Base-by-base conservation (phyloP, 2,797 vertebrate genomes). In the Eremophila alpestris region DNA sequence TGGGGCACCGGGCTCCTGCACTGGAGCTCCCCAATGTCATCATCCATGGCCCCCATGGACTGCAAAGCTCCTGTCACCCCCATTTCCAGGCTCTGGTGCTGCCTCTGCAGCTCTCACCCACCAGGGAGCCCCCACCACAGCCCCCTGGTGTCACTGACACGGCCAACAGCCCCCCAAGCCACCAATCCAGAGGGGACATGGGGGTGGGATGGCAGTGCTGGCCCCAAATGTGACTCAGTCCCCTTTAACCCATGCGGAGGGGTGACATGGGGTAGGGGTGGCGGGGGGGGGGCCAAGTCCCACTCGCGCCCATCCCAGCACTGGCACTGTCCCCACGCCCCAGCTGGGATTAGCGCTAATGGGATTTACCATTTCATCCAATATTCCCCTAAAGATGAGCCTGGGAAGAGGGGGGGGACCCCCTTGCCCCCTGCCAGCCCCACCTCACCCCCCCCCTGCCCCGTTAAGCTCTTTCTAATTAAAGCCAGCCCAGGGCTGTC, bases 351-450 rank as follows among this genome's bases (percentile, higher is more conserved):
- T 96, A 97, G 78, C 40, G 5, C 82, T 97, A 97, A 97, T 96
- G 94, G 94, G 97, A 97, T 97, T 97, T 97, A 90, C 95, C 94
- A 87, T 95, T 94, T 96, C 96, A 97, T 96, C 97, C 97, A 93
- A 93, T 95, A 95, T 94, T 95, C 82, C 36, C 82, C 83, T 96
- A 62, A 95, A 95, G 92, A 96, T 87, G 91, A 85, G 89, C 88
- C 65, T 92, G 95, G 94, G 89, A 93, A 91, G 84, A 78, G 81
- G 20, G 56, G 16, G 56, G 55, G 55, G 20, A n/a, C n/a, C n/a
- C n/a, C 24, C 27, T 75, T 55, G 2, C 32, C 62, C 73, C 58
- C 65, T 52, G 12, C 34, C 63, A 43, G 14, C 68, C 59, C 71
- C 77, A 65, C 29, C 24, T 16, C 46, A 2, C 23, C n/a, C 49